phyloP scores from a whole-genome alignment of 37 sponge, comb jelly and placozoan genomes.

The Beroe ovata region DNA sequence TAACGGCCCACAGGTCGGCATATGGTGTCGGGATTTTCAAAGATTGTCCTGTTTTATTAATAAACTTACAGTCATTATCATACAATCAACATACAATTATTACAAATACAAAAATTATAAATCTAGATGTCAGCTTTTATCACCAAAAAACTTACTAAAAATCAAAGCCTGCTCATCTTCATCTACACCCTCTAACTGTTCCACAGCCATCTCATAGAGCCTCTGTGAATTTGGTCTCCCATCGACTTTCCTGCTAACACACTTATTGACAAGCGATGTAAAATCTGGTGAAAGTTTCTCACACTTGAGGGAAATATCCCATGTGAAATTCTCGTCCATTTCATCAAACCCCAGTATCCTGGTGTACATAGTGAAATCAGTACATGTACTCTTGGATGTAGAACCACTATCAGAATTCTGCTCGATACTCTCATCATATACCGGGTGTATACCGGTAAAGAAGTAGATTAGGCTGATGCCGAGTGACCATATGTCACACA shows the following conservation, averaged over 20 bases:
- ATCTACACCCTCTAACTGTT: not conserved
- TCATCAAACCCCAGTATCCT: not conserved
- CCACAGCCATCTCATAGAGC: not conserved
- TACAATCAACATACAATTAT: too few species aligned
- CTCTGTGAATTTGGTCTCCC: not conserved
- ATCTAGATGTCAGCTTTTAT: too few species aligned
- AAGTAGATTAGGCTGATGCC: slow-evolving; percentile 16
- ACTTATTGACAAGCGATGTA: not conserved
- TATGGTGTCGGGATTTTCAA: too few species aligned
- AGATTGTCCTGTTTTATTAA: too few species aligned
- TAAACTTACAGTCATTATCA: too few species aligned
- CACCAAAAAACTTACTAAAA: not conserved
- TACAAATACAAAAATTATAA: too few species aligned
- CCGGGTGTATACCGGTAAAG: not conserved
- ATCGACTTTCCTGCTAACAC: not conserved
- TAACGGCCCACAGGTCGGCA: too few species aligned
- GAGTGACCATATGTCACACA: slow-evolving; percentile 23
- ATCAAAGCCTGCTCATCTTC: not conserved
- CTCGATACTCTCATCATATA: not conserved
- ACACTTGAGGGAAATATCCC: not conserved
- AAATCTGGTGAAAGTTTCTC: not conserved
- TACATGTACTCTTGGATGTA: not conserved
- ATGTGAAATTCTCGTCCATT: not conserved
- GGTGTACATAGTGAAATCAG: not conserved
- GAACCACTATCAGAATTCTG: not conserved